Base-by-base conservation (phyloP, 1,140 invertebrate species). In the Leptonema lineaticorne region DNA sequence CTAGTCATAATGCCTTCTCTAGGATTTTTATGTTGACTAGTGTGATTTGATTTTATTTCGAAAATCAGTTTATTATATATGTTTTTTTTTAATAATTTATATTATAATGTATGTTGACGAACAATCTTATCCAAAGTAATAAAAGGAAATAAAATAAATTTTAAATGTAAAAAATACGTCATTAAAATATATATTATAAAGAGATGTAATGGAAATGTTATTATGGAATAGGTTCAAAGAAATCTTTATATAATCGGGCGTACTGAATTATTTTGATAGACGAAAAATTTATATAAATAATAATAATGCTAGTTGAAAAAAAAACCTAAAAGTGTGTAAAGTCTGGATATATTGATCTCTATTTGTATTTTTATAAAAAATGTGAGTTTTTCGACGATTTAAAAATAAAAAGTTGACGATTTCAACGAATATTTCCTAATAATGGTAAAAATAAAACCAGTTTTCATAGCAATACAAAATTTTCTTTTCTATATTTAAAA, bases 41-140 rank as follows among this genome's bases (percentile, higher is more conserved):
- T 53, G 20, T 53, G 50, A 53, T 53, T 53, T 53, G 20, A 53
- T 53, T 53, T 53, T 53, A 53, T 53, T 53, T 53, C 22, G 50
- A 24, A n/a, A 26, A 26, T 53, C 50, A 26, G 20, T 53, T 53
- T 26, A 26, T 41, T 53, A 26, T 53, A 53, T 22, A 53, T 53
- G 27, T 53, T n/a, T 45, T n/a, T n/a, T 45, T 45, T 53, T 53
- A 53, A 63, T 26, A 46, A 46, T 46, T 45, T 63, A 26, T 24
- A 48, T 64, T 22, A 30, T 26, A 18, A 64, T 48, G 53, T 66
- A 30, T 66, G 24, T 56, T 30, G 22, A 41, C 16, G 22, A 63
- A 18, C 33, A 63, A 24, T 45, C 63, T n/a, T 30, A 57, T 56
- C 63, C 63, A 66, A 66, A 66, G 63, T 66, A 66, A 66, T 56